Evolutionary conservation across 2,888 invertebrate species (phyloP).

Genomic region (Prostheceraeus crozeri): DNA sequence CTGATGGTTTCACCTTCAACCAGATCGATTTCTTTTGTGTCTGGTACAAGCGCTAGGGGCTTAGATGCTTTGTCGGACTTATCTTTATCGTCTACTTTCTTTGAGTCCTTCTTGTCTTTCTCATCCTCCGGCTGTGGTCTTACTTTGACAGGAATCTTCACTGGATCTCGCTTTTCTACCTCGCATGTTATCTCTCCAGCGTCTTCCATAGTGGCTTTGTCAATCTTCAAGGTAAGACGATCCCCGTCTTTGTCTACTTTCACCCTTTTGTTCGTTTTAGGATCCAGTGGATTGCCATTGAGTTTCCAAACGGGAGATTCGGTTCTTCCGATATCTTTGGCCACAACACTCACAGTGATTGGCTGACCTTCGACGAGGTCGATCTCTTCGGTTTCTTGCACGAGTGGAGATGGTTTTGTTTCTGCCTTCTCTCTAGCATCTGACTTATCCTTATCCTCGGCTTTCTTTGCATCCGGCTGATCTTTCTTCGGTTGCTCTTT

Average conservation of each 20-base stretch:
- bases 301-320: background rate
- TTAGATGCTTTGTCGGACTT: background rate
- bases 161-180: background rate
- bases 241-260: background rate
- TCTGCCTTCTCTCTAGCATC: too few species aligned
- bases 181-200: constrained; percentile 6
- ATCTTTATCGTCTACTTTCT: constrained; percentile 18
- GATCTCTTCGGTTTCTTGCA: constrained; percentile 23
- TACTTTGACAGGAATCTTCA: constrained; percentile 11
- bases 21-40: too few species aligned
- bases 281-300: background rate
- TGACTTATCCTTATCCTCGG: too few species aligned
- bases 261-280: background rate
- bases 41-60: too few species aligned
- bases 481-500: too few species aligned
- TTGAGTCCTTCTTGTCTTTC: too few species aligned
- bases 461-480: too few species aligned
- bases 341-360: background rate
- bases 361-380: constrained; percentile 22
- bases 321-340: background rate
- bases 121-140: too few species aligned
- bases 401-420: too few species aligned
- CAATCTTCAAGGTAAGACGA: background rate
- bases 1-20: too few species aligned
- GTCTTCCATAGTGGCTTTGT: background rate